Percentiles rank a stretch among this genome's conserved stretches.
Evolutionary conservation across 2,113 vertebrate genomes (phyloP).

Genomic region (Oophaga pumilio): DNA sequence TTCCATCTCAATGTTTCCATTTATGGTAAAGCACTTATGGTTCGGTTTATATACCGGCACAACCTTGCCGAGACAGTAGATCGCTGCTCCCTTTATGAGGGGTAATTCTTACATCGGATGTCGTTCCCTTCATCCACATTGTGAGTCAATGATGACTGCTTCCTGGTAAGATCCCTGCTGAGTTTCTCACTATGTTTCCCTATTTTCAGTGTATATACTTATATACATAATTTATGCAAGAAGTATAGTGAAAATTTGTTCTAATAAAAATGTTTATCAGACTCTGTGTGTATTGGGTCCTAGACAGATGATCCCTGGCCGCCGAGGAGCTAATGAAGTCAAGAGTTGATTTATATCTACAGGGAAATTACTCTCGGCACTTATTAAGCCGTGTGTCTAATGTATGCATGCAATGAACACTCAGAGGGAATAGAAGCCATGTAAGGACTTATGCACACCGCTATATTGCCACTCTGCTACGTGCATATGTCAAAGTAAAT

Average conservation of each 20-base stretch:
- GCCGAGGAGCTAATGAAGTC: not conserved
- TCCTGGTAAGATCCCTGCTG: constrained; percentile 25
- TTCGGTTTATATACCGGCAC: constrained; percentile 1
- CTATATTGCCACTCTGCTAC: no score
- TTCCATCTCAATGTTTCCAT: constrained; percentile 10
- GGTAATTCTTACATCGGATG: not conserved
- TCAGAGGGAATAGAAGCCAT: not conserved
- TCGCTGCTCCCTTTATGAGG: not conserved
- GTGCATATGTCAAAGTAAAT: no score
- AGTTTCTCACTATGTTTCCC: constrained; percentile 41
- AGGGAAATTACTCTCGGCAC: not conserved
- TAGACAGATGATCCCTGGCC: not conserved
- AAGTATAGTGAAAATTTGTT: constrained; percentile 56
- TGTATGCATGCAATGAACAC: not conserved
- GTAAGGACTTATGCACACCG: not conserved
- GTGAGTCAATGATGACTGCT: constrained; percentile 33
- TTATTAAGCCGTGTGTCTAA: not conserved
- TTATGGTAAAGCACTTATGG: constrained; percentile 5
- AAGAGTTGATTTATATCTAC: not conserved
- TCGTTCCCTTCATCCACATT: constrained; percentile 14
- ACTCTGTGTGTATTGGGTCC: not conserved
- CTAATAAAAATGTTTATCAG: constrained; percentile 57
- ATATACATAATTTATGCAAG: constrained; percentile 58
- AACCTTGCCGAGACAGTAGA: constrained; percentile 2
- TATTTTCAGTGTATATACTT: constrained; percentile 51